Percentiles rank a stretch among this genome's conserved stretches.
These are phyloP conservation scores for Saccopteryx bilineata DNA, from an alignment of 2,113 vertebrate species.

Conservation along the genomic window DNA sequence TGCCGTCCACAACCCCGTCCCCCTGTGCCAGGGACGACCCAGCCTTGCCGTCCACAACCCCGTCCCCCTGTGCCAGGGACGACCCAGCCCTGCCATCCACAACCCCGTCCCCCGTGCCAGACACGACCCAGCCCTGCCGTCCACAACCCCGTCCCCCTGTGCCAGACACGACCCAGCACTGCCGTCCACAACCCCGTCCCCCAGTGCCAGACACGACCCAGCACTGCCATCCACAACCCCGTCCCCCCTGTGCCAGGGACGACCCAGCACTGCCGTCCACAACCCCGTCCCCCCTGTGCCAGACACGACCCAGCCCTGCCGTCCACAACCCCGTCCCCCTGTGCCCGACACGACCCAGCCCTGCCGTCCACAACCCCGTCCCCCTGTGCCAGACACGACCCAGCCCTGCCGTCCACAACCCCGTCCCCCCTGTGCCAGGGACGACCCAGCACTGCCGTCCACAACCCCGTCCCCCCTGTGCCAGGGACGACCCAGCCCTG, in stretches of 20 bases:
- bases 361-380: too few species aligned
- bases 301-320: not conserved
- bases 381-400: not conserved
- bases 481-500: not conserved
- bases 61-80: not conserved
- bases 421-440: too few species aligned
- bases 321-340: too few species aligned
- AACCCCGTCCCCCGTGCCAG: too few species aligned
- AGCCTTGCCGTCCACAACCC: not conserved
- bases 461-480: too few species aligned
- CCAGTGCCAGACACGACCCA: not conserved
- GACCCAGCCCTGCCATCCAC: not conserved
- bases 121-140: not conserved
- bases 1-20: too few species aligned
- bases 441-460: fast-evolving
- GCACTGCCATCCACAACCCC: too few species aligned
- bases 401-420: not conserved
- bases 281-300: too few species aligned
- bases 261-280: not conserved
- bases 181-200: too few species aligned
- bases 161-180: not conserved
- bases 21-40: not conserved
- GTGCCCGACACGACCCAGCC: not conserved
- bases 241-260: not conserved
- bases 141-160: too few species aligned